These are phyloP conservation scores for Camponotus vicinus DNA, from an alignment of 1,140 invertebrate species.

Conservation along the genomic window DNA sequence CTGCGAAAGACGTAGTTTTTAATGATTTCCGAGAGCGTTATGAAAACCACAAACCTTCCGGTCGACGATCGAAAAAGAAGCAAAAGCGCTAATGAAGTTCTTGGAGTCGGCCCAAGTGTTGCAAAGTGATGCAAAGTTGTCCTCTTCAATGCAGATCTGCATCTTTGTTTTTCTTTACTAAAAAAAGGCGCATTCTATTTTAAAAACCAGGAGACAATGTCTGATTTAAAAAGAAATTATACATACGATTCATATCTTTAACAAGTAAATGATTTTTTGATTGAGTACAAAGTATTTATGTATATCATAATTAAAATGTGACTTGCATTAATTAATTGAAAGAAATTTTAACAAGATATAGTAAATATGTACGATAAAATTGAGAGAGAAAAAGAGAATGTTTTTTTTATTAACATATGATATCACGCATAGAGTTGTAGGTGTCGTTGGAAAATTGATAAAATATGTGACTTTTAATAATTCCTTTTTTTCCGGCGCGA, in stretches of 20 bases:
- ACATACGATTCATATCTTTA: neutral
- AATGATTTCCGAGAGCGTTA: conserved; percentile 45
- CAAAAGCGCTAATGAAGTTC: conserved; percentile 43
- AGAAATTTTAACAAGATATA: neutral
- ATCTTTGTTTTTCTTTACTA: neutral
- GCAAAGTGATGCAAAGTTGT: conserved; percentile 38
- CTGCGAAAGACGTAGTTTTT: conserved; percentile 50
- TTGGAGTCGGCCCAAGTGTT: conserved; percentile 36
- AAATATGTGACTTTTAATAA: neutral
- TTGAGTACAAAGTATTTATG: neutral
- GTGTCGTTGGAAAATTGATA: neutral
- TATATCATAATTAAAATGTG: neutral
- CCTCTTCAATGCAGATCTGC: conserved; percentile 34
- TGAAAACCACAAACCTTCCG: conserved; percentile 47
- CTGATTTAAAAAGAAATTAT: conserved; percentile 3
- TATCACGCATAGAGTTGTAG: too few species aligned
- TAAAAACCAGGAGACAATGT: neutral
- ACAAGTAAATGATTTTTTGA: neutral
- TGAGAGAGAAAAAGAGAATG: neutral
- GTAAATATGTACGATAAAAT: neutral
- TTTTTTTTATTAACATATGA: too few species aligned
- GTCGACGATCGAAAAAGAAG: conserved; percentile 5
- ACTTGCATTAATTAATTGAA: neutral
- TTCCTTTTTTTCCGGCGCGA: neutral
- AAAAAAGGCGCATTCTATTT: neutral